A percentile compares a stretch with the other conserved stretches of the same genome.
Evolutionary conservation across 2,888 invertebrate genomes (phyloP).

Genomic region (Seira sanloemensis): DNA sequence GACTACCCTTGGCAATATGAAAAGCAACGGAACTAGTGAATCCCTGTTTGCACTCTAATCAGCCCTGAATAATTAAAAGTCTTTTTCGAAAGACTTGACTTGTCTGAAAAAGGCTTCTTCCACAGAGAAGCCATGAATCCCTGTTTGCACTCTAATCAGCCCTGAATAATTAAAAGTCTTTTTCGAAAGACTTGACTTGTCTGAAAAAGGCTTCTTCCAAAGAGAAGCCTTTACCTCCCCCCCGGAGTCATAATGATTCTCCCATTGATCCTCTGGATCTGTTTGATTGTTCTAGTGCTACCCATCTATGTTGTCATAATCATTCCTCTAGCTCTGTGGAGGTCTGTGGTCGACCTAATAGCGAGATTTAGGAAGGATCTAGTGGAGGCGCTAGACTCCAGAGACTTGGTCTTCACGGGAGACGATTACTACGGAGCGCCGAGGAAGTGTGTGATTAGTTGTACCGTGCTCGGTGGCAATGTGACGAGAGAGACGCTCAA

Average conservation of each 20-base stretch:
- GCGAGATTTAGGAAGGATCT: slow-evolving; percentile 60
- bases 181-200: background rate
- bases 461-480: slow-evolving; percentile 63
- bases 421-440: slow-evolving; percentile 71
- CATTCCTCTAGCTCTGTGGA: slow-evolving; percentile 67
- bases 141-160: too few species aligned
- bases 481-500: slow-evolving; percentile 62
- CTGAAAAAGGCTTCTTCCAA: slow-evolving; percentile 3
- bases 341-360: slow-evolving; percentile 68
- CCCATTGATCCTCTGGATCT: slow-evolving; percentile 72
- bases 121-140: background rate
- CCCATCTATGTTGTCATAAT: slow-evolving; percentile 66
- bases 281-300: slow-evolving; percentile 68
- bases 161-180: background rate
- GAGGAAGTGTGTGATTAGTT: slow-evolving; percentile 71
- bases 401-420: slow-evolving; percentile 71
- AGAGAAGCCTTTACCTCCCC: slow-evolving; percentile 8
- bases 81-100: background rate
- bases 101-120: background rate
- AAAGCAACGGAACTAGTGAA: slow-evolving; percentile 34
- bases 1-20: slow-evolving; percentile 21
- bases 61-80: background rate
- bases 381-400: slow-evolving; percentile 66
- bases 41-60: background rate
- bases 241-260: slow-evolving; percentile 67